A percentile compares a stretch with the other conserved stretches of the same genome.
Evolutionary conservation across 35 echinoderm and acorn worm genomes (phyloP).

Genomic region (Eucidaris tribuloides): DNA sequence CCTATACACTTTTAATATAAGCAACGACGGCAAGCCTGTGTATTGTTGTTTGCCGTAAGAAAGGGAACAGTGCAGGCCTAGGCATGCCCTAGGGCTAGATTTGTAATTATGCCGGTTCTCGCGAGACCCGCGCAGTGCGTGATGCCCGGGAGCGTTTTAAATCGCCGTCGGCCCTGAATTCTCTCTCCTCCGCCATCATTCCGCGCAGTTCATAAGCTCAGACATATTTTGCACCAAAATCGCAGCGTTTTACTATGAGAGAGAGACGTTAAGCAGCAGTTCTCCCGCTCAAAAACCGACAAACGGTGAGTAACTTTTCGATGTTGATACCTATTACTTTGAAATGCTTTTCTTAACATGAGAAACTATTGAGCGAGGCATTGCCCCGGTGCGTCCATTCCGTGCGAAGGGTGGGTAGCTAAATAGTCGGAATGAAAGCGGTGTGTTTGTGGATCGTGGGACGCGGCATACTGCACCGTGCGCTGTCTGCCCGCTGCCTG

Average conservation of each 20-base stretch:
- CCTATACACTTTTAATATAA: conserved; percentile 86
- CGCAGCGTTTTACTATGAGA: conserved; percentile 41
- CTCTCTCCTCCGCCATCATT: conserved; percentile 57
- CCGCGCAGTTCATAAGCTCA: conserved; percentile 28
- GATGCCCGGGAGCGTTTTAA: conserved; percentile 62
- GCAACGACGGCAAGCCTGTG: conserved; percentile 65
- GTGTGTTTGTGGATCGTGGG: not conserved
- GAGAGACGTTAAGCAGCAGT: not conserved
- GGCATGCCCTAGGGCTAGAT: conserved; percentile 64
- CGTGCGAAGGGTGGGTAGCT: not conserved
- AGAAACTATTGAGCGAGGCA: not conserved
- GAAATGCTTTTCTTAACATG: conserved; percentile 18
- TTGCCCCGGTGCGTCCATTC: conserved; percentile 18
- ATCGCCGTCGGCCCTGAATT: conserved; percentile 58
- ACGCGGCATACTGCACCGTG: not conserved
- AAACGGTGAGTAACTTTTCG: conserved; percentile 12
- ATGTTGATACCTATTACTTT: not conserved
- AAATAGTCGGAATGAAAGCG: not conserved
- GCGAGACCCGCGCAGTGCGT: conserved; percentile 70
- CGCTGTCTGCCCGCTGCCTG: not conserved
- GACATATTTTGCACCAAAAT: conserved; percentile 58
- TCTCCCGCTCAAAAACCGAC: not conserved
- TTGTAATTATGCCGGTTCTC: conserved; percentile 81
- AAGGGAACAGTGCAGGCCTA: conserved; percentile 49
- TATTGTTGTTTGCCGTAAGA: conserved; percentile 85